Evolutionary conservation across 2,797 vertebrate species (phyloP).

Genomic region (Choloepus didactylus): DNA sequence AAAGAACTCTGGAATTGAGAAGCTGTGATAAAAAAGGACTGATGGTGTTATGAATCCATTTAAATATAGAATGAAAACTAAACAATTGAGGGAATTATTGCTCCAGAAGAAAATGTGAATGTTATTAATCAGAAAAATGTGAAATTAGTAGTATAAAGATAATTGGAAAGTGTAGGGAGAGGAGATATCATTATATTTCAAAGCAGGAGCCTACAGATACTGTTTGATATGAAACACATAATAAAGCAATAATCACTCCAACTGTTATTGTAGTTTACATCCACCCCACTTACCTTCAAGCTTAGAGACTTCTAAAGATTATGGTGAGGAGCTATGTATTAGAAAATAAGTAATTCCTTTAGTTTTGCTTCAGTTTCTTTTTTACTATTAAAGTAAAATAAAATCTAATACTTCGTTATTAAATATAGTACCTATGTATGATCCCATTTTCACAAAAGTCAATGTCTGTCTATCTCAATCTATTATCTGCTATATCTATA

Average conservation of each 20-base stretch:
- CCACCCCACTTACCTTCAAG: neutral
- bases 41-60: constrained; percentile 63
- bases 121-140: constrained; percentile 55
- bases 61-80: constrained; percentile 68
- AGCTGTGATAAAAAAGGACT: constrained; percentile 60
- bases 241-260: neutral
- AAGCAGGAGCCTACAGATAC: neutral
- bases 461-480: neutral
- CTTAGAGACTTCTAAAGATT: neutral
- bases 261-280: neutral
- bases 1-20: constrained; percentile 45
- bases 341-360: constrained; percentile 44
- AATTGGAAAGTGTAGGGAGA: constrained; percentile 10
- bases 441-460: neutral
- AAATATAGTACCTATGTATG: neutral
- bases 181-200: constrained; percentile 36
- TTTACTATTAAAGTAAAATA: constrained; percentile 36
- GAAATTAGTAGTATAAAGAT: constrained; percentile 63
- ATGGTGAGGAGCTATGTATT: neutral
- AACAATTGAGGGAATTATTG: constrained; percentile 60
- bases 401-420: neutral
- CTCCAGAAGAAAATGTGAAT: constrained; percentile 15
- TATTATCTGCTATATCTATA: neutral
- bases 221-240: constrained; percentile 44
- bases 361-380: constrained; percentile 27